Percentiles rank a stretch among this genome's conserved stretches.
phyloP scores from a whole-genome alignment of 2,113 vertebrate species.

The Percina caprodes region DNA sequence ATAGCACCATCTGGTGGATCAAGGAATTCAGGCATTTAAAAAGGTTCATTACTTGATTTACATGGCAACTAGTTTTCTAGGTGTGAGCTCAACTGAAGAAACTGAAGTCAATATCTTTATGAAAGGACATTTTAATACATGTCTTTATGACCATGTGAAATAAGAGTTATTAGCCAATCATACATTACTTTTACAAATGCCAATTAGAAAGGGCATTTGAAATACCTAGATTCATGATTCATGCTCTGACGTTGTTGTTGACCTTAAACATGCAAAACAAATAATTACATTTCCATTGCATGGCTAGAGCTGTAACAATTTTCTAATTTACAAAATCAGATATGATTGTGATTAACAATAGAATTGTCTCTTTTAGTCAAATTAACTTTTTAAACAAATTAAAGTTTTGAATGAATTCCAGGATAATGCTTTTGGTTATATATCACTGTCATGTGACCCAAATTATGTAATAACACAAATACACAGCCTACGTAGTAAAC shows the following conservation, averaged over 20 bases:
- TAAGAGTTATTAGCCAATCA: not conserved
- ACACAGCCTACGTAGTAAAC: too few relatives aligned
- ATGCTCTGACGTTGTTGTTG: not conserved
- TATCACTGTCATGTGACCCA: too few relatives aligned
- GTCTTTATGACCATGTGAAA: not conserved
- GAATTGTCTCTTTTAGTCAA: too few relatives aligned
- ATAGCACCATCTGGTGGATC: constrained; percentile 69
- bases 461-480: too few relatives aligned
- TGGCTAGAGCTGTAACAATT: not conserved
- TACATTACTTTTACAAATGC: not conserved
- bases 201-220: not conserved
- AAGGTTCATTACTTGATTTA: not conserved
- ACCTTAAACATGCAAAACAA: not conserved
- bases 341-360: too few relatives aligned
- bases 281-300: not conserved
- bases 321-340: too few relatives aligned
- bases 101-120: not conserved
- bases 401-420: too few relatives aligned
- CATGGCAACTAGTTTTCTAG: not conserved
- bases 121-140: not conserved
- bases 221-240: not conserved
- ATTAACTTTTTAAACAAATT: too few relatives aligned
- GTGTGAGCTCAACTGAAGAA: not conserved
- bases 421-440: too few relatives aligned
- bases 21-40: not conserved